These are phyloP conservation scores for Ormyrus pomaceus DNA, from an alignment of 2,888 invertebrate genomes.

Conservation along the genomic window DNA sequence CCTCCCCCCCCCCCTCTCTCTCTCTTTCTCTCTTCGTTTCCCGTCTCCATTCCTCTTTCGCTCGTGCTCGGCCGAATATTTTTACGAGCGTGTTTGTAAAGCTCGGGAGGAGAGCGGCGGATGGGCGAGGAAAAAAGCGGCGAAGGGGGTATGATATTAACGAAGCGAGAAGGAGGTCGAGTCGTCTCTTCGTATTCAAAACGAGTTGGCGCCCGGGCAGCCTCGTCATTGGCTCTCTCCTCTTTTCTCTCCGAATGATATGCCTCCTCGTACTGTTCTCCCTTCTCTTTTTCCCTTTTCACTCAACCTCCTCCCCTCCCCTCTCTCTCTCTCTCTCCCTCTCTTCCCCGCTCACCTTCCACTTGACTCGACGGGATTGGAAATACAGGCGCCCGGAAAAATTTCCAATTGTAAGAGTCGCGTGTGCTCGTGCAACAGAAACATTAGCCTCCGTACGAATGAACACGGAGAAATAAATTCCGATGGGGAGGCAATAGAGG, in stretches of 20 bases:
- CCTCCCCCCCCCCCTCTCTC: background rate
- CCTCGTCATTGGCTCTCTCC: slow-evolving; percentile 32
- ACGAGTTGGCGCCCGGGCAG: slow-evolving; percentile 33
- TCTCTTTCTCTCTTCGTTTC: no score
- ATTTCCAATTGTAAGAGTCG: slow-evolving; percentile 45
- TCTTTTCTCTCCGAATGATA: slow-evolving; percentile 24
- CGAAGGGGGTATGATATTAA: slow-evolving; percentile 28
- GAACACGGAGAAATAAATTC: slow-evolving; percentile 17
- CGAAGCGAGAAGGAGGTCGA: slow-evolving; percentile 47
- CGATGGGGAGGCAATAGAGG: background rate
- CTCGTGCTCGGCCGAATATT: slow-evolving; percentile 25
- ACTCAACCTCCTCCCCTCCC: background rate
- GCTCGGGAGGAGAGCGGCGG: background rate
- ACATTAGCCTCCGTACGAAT: slow-evolving; percentile 23
- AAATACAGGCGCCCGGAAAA: slow-evolving; percentile 37
- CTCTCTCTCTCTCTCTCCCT: slow-evolving; percentile 3
- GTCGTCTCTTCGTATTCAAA: slow-evolving; percentile 47
- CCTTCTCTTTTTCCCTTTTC: background rate
- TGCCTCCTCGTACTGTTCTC: background rate
- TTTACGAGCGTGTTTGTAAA: slow-evolving; percentile 40
- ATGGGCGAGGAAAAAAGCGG: no score
- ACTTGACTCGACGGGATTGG: slow-evolving; percentile 32
- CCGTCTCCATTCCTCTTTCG: no score
- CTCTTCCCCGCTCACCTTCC: slow-evolving; percentile 2
- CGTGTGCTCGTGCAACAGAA: slow-evolving; percentile 9